A percentile compares a stretch with the other conserved stretches of the same genome.
Evolutionary conservation across 2,113 vertebrate species (phyloP).

Genomic region (Telmatochromis sp.): DNA sequence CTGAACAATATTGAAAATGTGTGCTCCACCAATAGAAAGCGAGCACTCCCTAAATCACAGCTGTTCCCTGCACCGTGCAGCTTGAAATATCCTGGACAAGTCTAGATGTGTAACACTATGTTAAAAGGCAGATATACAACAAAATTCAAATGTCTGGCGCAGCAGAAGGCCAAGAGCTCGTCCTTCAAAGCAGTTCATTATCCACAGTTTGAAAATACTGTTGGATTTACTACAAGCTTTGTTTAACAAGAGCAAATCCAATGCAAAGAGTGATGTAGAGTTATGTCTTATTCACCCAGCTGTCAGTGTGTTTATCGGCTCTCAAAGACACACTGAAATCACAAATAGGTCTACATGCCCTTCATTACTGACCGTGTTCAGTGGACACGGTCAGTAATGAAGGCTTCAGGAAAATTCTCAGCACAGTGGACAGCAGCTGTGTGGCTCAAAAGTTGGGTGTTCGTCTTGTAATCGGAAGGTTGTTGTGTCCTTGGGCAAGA

Average conservation of each 20-base stretch:
- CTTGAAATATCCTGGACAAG: background rate
- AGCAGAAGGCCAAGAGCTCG: background rate
- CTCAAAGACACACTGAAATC: background rate
- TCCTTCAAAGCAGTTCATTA: background rate
- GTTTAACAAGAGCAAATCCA: background rate
- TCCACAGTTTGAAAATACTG: background rate
- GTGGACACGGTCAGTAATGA: background rate
- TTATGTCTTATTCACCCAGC: background rate
- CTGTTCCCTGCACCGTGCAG: background rate
- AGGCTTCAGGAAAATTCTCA: background rate
- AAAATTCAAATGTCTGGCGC: background rate
- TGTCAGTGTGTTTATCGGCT: background rate
- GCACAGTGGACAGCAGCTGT: background rate
- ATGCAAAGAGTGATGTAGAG: background rate
- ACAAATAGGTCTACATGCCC: background rate
- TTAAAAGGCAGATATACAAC: background rate
- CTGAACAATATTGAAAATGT: background rate
- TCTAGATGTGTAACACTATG: background rate
- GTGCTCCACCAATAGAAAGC: background rate
- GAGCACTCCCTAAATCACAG: background rate
- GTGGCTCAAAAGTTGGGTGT: background rate
- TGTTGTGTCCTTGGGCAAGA: background rate
- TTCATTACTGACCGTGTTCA: background rate
- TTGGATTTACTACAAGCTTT: background rate
- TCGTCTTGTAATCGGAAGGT: background rate